Evolutionary conservation across 1,140 invertebrate species (phyloP).

Genomic region (Centruroides vittatus): DNA sequence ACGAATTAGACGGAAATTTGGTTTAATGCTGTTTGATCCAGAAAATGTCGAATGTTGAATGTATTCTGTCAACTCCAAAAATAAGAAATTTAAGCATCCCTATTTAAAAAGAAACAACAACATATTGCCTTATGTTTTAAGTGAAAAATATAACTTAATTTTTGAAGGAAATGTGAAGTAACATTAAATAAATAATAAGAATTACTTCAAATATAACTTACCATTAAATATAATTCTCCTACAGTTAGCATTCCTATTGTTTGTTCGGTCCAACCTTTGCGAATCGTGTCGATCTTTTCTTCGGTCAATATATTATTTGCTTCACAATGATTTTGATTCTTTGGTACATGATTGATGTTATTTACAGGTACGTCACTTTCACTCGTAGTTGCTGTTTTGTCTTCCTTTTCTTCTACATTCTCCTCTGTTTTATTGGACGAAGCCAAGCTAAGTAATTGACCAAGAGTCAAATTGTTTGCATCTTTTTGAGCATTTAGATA

Average conservation of each 20-base stretch:
- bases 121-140: background rate
- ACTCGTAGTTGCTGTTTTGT: background rate
- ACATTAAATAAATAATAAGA: background rate
- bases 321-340: too few relatives aligned
- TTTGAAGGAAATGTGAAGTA: too few relatives aligned
- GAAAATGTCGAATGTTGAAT: too few relatives aligned
- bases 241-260: slow-evolving; percentile 62
- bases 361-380: background rate
- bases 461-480: background rate
- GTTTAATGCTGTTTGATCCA: too few relatives aligned
- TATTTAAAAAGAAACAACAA: slow-evolving; percentile 7
- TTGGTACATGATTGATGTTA: background rate
- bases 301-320: too few relatives aligned
- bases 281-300: slow-evolving; percentile 27
- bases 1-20: too few relatives aligned
- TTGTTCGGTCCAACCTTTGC: slow-evolving; percentile 58
- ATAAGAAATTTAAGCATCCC: background rate
- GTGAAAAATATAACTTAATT: too few relatives aligned
- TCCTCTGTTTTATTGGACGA: background rate
- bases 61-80: too few relatives aligned
- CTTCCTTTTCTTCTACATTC: background rate
- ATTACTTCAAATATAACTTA: slow-evolving; percentile 25
- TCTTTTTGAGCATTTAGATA: background rate
- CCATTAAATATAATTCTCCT: slow-evolving; percentile 80
- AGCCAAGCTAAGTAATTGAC: background rate